phyloP scores from a whole-genome alignment of 2,797 vertebrate species.

The Gobio occitaniae region DNA sequence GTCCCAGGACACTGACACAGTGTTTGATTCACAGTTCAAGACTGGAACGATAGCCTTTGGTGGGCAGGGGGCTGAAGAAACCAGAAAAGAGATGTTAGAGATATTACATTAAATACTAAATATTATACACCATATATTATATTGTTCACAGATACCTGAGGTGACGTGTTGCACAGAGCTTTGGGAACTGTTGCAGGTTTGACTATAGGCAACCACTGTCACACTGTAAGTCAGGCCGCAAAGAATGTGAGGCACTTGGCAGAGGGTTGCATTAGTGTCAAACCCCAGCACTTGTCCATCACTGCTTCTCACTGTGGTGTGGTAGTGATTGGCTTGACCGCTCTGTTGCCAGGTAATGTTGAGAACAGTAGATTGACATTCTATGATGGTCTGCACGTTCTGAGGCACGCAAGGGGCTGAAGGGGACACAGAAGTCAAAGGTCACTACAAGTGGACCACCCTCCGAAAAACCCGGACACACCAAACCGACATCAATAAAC shows the following conservation, averaged over 20 bases:
- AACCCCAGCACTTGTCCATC: slow-evolving; percentile 57
- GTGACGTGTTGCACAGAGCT: slow-evolving; percentile 64
- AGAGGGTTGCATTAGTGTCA: slow-evolving; percentile 56
- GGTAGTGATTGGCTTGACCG: slow-evolving; percentile 66
- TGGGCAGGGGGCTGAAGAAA: slow-evolving; percentile 76
- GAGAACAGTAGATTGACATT: slow-evolving; percentile 73
- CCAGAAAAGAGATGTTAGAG: neutral
- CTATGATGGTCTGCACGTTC: slow-evolving; percentile 64
- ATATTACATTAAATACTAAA: neutral
- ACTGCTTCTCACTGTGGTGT: slow-evolving; percentile 62
- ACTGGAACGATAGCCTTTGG: slow-evolving; percentile 55
- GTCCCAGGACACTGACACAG: slow-evolving; percentile 72
- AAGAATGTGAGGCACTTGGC: slow-evolving; percentile 61
- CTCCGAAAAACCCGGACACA: neutral
- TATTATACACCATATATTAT: neutral
- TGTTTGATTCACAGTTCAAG: slow-evolving; percentile 69
- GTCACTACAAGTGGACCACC: neutral
- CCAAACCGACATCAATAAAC: neutral
- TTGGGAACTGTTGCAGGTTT: slow-evolving; percentile 74
- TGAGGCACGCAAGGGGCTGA: slow-evolving; percentile 80
- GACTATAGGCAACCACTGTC: slow-evolving; percentile 69
- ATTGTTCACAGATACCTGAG: slow-evolving; percentile 66
- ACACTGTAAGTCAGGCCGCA: slow-evolving; percentile 73
- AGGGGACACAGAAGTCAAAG: slow-evolving; percentile 26
- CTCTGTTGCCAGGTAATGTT: slow-evolving; percentile 76